Evolutionary conservation across 1,140 invertebrate genomes (phyloP).

Genomic region (Zeugodacus cucurbitae): DNA sequence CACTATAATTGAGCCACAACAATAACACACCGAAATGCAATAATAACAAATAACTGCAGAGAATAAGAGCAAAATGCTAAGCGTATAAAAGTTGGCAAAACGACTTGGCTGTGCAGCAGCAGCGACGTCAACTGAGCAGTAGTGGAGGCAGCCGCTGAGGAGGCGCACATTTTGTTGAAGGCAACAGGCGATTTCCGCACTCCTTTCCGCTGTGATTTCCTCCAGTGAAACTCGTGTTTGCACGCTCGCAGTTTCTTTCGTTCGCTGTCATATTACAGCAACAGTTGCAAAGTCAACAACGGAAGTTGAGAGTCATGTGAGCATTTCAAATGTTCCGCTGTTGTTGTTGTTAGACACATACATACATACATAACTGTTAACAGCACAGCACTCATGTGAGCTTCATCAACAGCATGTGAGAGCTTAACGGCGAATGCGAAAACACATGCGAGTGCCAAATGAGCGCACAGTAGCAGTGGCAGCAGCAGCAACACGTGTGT

Average conservation of each 20-base stretch:
- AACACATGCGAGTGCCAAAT: not conserved
- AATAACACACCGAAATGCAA: constrained; percentile 34
- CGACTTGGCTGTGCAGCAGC: not conserved
- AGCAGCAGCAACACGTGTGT: constrained; percentile 27
- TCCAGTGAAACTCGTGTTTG: not conserved
- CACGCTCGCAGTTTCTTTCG: not conserved
- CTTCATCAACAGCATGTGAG: not conserved
- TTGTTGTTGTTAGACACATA: not conserved
- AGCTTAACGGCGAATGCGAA: not conserved
- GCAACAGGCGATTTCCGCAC: constrained; percentile 31
- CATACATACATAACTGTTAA: not conserved
- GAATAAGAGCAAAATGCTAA: not conserved
- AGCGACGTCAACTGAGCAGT: not conserved
- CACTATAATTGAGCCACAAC: constrained; percentile 21
- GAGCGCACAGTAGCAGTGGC: not conserved
- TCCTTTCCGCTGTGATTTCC: constrained; percentile 26
- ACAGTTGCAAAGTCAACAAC: constrained; percentile 26
- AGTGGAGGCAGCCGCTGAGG: not conserved
- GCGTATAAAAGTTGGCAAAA: not conserved
- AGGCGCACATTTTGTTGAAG: not conserved
- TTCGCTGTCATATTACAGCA: not conserved
- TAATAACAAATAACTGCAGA: constrained; percentile 28
- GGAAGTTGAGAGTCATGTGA: constrained; percentile 4
- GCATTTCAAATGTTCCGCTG: not conserved
- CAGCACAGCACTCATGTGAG: not conserved